phyloP scores from a whole-genome alignment of 2,888 invertebrate species.

The Patella caerulea region DNA sequence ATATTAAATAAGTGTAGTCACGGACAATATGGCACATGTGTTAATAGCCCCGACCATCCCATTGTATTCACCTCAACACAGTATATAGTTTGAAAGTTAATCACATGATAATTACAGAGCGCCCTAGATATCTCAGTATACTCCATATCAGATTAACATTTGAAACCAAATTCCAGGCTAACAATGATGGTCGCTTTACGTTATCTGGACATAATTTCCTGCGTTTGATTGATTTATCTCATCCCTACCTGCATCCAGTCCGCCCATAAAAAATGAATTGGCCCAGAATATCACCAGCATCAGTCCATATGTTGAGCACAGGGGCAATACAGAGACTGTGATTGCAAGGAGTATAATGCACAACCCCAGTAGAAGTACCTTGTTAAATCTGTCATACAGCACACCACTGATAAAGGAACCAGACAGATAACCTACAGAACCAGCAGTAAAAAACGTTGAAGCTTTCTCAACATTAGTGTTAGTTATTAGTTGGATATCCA shows the following conservation, averaged over 20 bases:
- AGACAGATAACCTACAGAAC: constrained; percentile 69
- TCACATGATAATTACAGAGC: too few relatives aligned
- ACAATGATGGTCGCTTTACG: not conserved
- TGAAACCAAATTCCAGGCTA: too few relatives aligned
- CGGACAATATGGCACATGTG: too few relatives aligned
- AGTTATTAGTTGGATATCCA: constrained; percentile 66
- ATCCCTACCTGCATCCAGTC: constrained; percentile 54
- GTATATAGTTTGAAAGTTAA: too few relatives aligned
- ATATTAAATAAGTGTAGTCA: not conserved
- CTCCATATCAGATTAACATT: too few relatives aligned
- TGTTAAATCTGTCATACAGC: constrained; percentile 57
- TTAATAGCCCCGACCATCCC: too few relatives aligned
- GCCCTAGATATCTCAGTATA: too few relatives aligned
- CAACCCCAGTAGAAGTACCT: constrained; percentile 67
- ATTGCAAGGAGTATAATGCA: constrained; percentile 66
- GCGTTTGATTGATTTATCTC: too few relatives aligned
- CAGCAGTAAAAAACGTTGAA: constrained; percentile 67
- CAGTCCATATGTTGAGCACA: constrained; percentile 63
- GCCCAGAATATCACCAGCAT: constrained; percentile 61
- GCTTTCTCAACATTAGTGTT: constrained; percentile 61
- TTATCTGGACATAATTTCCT: not conserved
- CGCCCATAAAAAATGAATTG: constrained; percentile 66
- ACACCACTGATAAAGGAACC: constrained; percentile 68
- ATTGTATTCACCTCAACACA: too few relatives aligned
- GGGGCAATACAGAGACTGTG: constrained; percentile 67